These are phyloP conservation scores for Sakesphorus luctuosus DNA, from an alignment of 2,113 vertebrate genomes.

Conservation along the genomic window DNA sequence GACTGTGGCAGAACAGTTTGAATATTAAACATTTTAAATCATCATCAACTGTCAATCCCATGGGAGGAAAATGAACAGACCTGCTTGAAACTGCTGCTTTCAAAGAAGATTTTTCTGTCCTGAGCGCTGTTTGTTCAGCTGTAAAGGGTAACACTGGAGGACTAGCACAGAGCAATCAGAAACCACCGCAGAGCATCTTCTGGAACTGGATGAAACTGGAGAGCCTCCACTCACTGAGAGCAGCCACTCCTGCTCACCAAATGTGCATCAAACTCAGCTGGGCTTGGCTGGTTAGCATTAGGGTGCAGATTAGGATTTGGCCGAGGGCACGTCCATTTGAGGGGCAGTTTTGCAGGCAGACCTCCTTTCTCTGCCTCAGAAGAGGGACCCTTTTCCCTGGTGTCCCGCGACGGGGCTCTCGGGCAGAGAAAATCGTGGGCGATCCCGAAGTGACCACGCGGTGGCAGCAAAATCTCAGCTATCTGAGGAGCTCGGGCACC, in stretches of 20 bases:
- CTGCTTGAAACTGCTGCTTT: background rate
- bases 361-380: rapidly evolving
- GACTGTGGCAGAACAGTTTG: background rate
- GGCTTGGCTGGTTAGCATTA: background rate
- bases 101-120: rapidly evolving
- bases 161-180: background rate
- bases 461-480: constrained; percentile 50
- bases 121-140: background rate
- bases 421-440: background rate
- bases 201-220: background rate
- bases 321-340: rapidly evolving
- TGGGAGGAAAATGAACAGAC: background rate
- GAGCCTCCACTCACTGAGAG: background rate
- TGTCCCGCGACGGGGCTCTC: rapidly evolving
- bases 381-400: rapidly evolving
- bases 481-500: background rate
- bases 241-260: background rate
- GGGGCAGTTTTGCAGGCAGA: background rate
- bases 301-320: background rate
- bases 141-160: background rate
- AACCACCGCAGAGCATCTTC: background rate
- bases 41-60: rapidly evolving
- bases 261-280: background rate
- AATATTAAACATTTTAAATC: background rate
- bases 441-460: background rate